These are phyloP conservation scores for Amphibalanus amphitrite DNA, from an alignment of 1,140 invertebrate species.

Conservation along the genomic window DNA sequence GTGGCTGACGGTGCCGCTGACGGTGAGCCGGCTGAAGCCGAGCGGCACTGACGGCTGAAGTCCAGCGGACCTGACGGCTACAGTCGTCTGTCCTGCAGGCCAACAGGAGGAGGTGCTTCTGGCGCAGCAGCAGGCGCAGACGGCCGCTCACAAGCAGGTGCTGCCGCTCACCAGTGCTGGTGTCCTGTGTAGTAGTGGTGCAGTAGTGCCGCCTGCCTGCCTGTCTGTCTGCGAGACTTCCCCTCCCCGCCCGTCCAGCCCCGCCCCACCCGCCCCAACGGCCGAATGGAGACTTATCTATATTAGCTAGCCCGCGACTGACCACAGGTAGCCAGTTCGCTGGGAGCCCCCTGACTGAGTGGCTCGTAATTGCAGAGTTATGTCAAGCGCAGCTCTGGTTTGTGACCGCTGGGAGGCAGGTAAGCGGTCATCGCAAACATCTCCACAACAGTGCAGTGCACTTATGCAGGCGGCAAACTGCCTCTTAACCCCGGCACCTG, in stretches of 20 bases:
- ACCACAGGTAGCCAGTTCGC: too few relatives aligned
- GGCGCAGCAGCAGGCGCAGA: conserved; percentile 90
- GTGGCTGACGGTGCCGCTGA: too few relatives aligned
- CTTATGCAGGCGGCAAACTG: too few relatives aligned
- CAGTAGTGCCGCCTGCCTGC: neutral
- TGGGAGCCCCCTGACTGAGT: too few relatives aligned
- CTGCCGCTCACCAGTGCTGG: conserved; percentile 19
- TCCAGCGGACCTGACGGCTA: too few relatives aligned
- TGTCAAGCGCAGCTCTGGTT: neutral
- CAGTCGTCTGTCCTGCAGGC: conserved; percentile 45
- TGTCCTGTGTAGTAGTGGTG: too few relatives aligned
- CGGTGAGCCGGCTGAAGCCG: too few relatives aligned
- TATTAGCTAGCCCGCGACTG: neutral
- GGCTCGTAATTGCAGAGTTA: neutral
- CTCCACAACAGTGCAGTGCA: too few relatives aligned
- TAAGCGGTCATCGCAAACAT: neutral
- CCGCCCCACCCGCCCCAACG: too few relatives aligned
- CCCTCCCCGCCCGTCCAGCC: too few relatives aligned
- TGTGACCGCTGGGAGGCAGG: neutral
- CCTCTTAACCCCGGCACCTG: too few relatives aligned
- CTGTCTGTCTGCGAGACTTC: neutral
- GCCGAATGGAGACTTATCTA: neutral
- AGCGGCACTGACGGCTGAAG: too few relatives aligned
- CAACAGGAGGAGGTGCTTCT: conserved; percentile 74
- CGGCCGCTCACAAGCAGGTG: conserved; percentile 88